These are phyloP conservation scores for Spondyliosoma cantharus DNA, from an alignment of 2,797 vertebrate genomes.

Conservation along the genomic window DNA sequence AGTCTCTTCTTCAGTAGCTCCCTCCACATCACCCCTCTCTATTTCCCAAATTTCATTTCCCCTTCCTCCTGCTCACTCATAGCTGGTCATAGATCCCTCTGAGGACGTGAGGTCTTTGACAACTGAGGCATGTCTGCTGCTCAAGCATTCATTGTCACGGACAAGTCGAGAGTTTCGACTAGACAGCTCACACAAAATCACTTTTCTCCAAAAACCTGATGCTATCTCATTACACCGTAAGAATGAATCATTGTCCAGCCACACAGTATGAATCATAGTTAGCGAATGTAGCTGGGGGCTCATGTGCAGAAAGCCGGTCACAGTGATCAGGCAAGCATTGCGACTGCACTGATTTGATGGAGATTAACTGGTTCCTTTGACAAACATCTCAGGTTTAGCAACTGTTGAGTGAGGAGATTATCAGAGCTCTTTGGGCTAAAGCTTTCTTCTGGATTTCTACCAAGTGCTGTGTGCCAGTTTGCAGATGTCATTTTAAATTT, in stretches of 20 bases:
- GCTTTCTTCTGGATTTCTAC: constrained; percentile 79
- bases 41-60: constrained; percentile 75
- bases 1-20: constrained; percentile 18
- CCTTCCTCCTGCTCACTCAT: constrained; percentile 74
- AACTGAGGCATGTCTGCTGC: constrained; percentile 74
- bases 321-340: constrained; percentile 65
- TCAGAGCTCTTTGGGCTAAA: constrained; percentile 76
- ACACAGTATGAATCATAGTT: constrained; percentile 67
- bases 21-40: constrained; percentile 50
- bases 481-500: constrained; percentile 39
- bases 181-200: constrained; percentile 70
- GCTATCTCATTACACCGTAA: constrained; percentile 71
- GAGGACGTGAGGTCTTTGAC: constrained; percentile 75
- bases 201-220: constrained; percentile 61
- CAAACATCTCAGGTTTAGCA: constrained; percentile 79
- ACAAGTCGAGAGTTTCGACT: constrained; percentile 65
- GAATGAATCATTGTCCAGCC: constrained; percentile 72
- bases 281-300: constrained; percentile 60
- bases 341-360: constrained; percentile 62
- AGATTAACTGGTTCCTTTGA: constrained; percentile 75
- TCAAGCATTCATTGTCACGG: constrained; percentile 73
- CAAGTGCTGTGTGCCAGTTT: constrained; percentile 63
- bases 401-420: constrained; percentile 78
- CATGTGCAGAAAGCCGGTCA: constrained; percentile 61
- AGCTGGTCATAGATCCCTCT: constrained; percentile 76